These are phyloP conservation scores for Notiomystis cincta DNA, from an alignment of 2,113 vertebrate genomes.

Conservation along the genomic window DNA sequence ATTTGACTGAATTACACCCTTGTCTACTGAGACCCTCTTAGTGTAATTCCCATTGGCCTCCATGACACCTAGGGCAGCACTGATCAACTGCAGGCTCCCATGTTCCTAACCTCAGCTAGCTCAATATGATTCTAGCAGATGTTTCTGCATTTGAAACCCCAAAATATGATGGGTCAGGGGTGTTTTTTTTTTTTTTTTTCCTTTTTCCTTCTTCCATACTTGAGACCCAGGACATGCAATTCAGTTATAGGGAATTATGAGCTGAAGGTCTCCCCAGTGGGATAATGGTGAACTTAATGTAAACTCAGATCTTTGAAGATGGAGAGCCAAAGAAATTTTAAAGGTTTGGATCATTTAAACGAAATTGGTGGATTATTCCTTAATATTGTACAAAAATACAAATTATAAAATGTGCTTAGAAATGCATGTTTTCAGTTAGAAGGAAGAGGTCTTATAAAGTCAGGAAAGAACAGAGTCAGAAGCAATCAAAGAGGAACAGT, in stretches of 20 bases:
- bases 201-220: neutral
- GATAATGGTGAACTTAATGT: neutral
- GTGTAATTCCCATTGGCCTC: slow-evolving; percentile 45
- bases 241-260: slow-evolving; percentile 26
- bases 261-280: neutral
- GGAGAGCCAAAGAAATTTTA: neutral
- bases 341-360: neutral
- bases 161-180: neutral
- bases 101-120: slow-evolving; percentile 26
- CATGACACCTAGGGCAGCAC: slow-evolving; percentile 20
- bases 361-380: neutral
- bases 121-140: slow-evolving; percentile 39
- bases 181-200: neutral
- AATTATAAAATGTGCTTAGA: neutral
- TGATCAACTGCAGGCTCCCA: slow-evolving; percentile 57
- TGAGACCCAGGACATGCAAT: neutral
- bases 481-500: neutral
- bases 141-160: slow-evolving; percentile 19
- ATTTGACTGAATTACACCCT: slow-evolving; percentile 58
- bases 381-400: neutral
- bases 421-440: neutral
- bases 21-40: slow-evolving; percentile 61
- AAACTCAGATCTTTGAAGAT: neutral
- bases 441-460: neutral
- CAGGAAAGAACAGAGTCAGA: neutral